Evolutionary conservation across 2,113 vertebrate genomes (phyloP).

Genomic region (Microcebus lehilahytsara): DNA sequence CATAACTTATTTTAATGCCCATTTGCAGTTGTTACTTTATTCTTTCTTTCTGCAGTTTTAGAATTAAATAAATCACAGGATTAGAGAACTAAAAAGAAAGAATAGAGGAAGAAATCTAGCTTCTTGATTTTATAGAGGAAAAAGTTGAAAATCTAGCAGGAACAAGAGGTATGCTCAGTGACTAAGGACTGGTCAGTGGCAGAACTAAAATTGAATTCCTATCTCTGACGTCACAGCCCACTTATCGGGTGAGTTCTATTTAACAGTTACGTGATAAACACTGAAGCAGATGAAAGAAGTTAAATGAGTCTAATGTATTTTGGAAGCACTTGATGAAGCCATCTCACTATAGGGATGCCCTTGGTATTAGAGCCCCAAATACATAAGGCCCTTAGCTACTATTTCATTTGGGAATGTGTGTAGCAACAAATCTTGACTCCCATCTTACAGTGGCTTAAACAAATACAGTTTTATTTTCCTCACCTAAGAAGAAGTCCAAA

Average conservation of each 20-base stretch:
- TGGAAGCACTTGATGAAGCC: neutral
- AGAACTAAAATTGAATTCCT: neutral
- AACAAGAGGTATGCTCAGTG: neutral
- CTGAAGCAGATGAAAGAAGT: neutral
- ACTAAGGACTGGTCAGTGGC: neutral
- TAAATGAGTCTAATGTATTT: neutral
- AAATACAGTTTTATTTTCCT: conserved; percentile 25
- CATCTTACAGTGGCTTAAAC: neutral
- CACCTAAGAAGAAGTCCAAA: neutral
- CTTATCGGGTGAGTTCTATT: neutral
- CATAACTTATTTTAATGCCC: neutral
- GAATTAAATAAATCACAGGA: neutral
- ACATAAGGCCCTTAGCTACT: neutral
- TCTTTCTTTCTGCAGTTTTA: neutral
- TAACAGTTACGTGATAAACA: neutral
- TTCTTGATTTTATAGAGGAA: neutral
- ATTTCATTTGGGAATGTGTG: neutral
- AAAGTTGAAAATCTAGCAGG: neutral
- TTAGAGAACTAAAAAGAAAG: neutral
- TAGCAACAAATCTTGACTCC: neutral
- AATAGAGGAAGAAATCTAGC: neutral
- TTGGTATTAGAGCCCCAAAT: neutral
- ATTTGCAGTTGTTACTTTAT: neutral
- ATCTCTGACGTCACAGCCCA: neutral
- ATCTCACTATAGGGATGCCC: neutral